phyloP scores from a whole-genome alignment of 2,797 vertebrate genomes.

The Otolemur crassicaudatus region DNA sequence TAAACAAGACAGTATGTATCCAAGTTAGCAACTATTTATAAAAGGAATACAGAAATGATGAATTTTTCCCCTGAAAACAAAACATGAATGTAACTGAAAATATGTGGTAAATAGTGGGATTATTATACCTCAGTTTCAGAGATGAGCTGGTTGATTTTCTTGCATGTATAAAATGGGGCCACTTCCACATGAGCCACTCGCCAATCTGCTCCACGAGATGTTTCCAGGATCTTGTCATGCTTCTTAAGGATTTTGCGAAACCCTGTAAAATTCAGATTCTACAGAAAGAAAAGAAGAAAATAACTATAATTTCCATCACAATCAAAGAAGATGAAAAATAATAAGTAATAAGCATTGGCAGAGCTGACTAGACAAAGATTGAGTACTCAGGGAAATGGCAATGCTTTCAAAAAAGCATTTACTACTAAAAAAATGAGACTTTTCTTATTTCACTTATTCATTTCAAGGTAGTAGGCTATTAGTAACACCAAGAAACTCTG shows the following conservation, averaged over 20 bases:
- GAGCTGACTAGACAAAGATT: neutral
- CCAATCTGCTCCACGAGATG: constrained; percentile 95
- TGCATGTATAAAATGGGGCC: constrained; percentile 99
- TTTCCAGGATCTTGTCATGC: constrained; percentile 99
- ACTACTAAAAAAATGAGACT: neutral
- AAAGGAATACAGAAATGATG: neutral
- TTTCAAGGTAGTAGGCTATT: neutral
- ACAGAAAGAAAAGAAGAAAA: constrained; percentile 63
- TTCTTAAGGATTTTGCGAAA: constrained; percentile 99
- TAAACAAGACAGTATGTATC: neutral
- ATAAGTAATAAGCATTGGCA: neutral
- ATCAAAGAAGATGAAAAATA: constrained; percentile 25
- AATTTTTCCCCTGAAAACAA: constrained; percentile 48
- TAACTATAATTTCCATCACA: constrained; percentile 2
- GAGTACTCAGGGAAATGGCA: neutral
- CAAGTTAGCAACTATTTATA: constrained; percentile 54
- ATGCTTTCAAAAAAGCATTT: constrained; percentile 1
- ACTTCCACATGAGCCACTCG: constrained; percentile 97
- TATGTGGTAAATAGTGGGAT: neutral
- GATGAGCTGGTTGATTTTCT: constrained; percentile 99
- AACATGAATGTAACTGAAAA: neutral
- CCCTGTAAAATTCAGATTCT: constrained; percentile 99
- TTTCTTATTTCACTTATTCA: constrained; percentile 5
- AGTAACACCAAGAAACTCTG: constrained; percentile 31
- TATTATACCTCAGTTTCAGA: constrained; percentile 96